Evolutionary conservation across 2,888 invertebrate genomes (phyloP).

Genomic region (Seira musarum): DNA sequence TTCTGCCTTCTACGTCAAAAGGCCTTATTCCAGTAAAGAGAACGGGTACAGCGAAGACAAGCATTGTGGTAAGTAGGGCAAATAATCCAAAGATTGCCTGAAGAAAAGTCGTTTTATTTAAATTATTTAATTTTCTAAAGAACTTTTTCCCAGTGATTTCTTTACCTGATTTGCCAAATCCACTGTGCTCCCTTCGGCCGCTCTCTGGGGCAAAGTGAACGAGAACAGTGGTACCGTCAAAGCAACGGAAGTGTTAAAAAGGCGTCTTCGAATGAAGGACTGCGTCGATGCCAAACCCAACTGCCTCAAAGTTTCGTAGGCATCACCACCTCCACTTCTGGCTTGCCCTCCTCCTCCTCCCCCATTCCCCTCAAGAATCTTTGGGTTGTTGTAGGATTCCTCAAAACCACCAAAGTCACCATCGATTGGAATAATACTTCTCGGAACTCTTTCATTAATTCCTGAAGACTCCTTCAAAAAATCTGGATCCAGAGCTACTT

Average conservation of each 20-base stretch:
- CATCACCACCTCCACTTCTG: conserved; percentile 24
- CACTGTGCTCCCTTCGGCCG: conserved; percentile 65
- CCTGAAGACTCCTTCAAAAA: conserved; percentile 11
- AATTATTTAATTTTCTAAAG: not conserved
- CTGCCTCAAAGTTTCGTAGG: conserved; percentile 42
- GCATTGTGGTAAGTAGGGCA: conserved; percentile 63
- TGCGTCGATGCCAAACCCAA: conserved; percentile 48
- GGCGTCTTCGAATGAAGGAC: conserved; percentile 61
- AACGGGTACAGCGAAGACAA: conserved; percentile 68
- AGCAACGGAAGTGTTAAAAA: conserved; percentile 69
- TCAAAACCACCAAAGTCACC: conserved; percentile 4
- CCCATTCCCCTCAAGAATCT: conserved; percentile 33
- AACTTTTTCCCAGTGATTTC: conserved; percentile 2
- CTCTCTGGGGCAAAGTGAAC: conserved; percentile 66
- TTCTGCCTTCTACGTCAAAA: conserved; percentile 60
- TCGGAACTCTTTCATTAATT: conserved; percentile 20
- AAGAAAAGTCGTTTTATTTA: conserved; percentile 7
- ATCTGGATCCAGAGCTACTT: conserved; percentile 39
- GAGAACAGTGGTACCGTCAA: conserved; percentile 68
- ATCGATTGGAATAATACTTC: conserved; percentile 29
- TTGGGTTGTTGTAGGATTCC: conserved; percentile 37
- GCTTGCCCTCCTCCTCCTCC: conserved; percentile 10
- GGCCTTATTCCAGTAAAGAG: conserved; percentile 68
- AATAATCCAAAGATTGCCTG: conserved; percentile 69
- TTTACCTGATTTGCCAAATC: conserved; percentile 68